Base-by-base conservation (phyloP, 2,888 invertebrate genomes). In the Habroteleia sp. region DNA sequence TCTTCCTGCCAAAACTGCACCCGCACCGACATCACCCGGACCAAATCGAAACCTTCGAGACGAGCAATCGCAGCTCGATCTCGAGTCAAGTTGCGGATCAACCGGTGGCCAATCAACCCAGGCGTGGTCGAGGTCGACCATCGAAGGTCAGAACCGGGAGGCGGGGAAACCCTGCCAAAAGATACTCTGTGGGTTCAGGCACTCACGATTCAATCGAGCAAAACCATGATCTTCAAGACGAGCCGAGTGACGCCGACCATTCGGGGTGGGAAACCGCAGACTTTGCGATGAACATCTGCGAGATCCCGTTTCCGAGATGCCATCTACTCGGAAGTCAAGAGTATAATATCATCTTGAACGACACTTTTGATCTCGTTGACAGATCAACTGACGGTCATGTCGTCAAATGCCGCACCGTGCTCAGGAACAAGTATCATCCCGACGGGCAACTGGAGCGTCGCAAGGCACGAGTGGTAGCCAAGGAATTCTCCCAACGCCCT, bases 391-490 rank as follows among this genome's bases (percentile, higher is more conserved):
- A 35, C 2, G 11, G 44, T 8, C 44, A 54, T 2, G 29, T 79
- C 23, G 41, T 75, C 6, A 29, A 39, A 4, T 62, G 62, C n/a
- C 42, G 74, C 0, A 31, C 44, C 7, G 46, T 74, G 0, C 52
- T 78, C 0, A 0, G 63, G 23, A 77, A 78, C 23, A 78, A 79
- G 35, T 65, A 60, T 14, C 17, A 35, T 1, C n/a, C 76, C 0
- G 60, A 74, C 27, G 77, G 75, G 13, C 29, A 31, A 4, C 1
- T 78, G 3, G 62, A 71, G n/a, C 17, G 60, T 23, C 52, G 73
- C 46, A 80, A 79, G 35, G 76, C 76, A 2, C 63, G 78, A 1
- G 17, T 79, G 1, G 80, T 79, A 0, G 79, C 77, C 1, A 50
- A 48, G 31, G 79, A 71, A 1, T 80, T 63, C 27, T 29, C 71